Conservation (phyloP, 1,140 invertebrate genomes). For the Marisa cornuarietis region DNA sequence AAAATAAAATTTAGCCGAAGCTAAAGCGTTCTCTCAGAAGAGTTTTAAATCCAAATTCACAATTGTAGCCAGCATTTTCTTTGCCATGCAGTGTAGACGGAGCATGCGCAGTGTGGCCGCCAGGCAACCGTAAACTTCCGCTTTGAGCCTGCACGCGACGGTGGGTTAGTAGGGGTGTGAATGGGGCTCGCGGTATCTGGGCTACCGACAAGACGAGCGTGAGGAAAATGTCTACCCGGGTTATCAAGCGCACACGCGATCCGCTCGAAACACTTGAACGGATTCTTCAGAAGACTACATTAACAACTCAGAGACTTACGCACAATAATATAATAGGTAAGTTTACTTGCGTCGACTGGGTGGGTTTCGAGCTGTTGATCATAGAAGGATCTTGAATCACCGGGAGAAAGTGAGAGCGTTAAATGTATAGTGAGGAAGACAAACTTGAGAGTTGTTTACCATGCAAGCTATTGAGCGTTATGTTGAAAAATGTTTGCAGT, state of each 20-base stretch:
- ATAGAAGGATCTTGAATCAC: too few species aligned
- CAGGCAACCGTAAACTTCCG: slow-evolving; percentile 48
- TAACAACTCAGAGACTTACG: slow-evolving; percentile 46
- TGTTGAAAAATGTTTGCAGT: too few species aligned
- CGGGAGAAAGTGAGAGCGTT: slow-evolving; percentile 1
- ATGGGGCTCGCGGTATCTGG: slow-evolving; percentile 4
- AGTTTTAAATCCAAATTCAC: neutral
- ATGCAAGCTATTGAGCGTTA: too few species aligned
- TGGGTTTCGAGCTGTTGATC: too few species aligned
- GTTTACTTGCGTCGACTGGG: slow-evolving; percentile 8
- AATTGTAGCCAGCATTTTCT: slow-evolving; percentile 8
- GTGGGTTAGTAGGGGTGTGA: slow-evolving; percentile 1
- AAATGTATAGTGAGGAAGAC: neutral
- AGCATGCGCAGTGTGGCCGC: slow-evolving; percentile 18
- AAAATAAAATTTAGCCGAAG: too few species aligned
- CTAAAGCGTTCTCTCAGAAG: neutral
- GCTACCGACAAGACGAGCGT: neutral
- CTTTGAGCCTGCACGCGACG: slow-evolving; percentile 4
- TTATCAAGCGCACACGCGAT: slow-evolving; percentile 36
- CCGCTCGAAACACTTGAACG: slow-evolving; percentile 49
- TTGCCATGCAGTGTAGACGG: neutral
- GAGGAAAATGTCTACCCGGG: slow-evolving; percentile 36
- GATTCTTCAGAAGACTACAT: slow-evolving; percentile 53
- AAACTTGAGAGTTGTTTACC: too few species aligned
- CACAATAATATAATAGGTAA: slow-evolving; percentile 52